Evolutionary conservation across 2,113 vertebrate genomes (phyloP).

Genomic region (Callipepla squamata): DNA sequence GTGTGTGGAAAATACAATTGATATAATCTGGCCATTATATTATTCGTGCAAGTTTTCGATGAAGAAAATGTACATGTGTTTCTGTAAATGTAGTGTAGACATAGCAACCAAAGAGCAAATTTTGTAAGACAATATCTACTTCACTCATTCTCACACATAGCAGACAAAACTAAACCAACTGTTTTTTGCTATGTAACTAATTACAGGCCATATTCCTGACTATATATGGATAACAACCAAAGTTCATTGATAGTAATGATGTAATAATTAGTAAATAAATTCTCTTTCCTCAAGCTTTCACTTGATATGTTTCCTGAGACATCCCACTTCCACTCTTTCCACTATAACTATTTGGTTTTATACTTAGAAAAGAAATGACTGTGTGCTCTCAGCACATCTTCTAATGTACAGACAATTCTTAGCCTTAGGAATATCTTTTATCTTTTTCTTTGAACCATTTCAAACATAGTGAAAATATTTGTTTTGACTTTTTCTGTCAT

Average conservation of each 20-base stretch:
- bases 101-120: not conserved
- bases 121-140: not conserved
- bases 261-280: not conserved
- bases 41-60: not conserved
- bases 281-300: not conserved
- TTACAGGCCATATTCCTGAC: not conserved
- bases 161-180: not conserved
- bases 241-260: not conserved
- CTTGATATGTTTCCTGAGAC: not conserved
- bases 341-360: not conserved
- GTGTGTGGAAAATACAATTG: not conserved
- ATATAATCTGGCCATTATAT: not conserved
- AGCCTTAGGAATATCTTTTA: not conserved
- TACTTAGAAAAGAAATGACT: not conserved
- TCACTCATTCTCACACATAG: not conserved
- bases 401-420: not conserved
- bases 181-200: not conserved
- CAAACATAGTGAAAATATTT: not conserved
- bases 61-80: not conserved
- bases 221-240: not conserved
- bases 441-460: not conserved
- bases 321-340: not conserved
- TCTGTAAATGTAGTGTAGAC: not conserved
- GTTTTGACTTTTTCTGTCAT: not conserved
- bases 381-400: not conserved